Evolutionary conservation across 2,888 invertebrate genomes (phyloP), one percentile per base, ranked within the genome.

Genomic region (Tricholauxania praeusta): DNA sequence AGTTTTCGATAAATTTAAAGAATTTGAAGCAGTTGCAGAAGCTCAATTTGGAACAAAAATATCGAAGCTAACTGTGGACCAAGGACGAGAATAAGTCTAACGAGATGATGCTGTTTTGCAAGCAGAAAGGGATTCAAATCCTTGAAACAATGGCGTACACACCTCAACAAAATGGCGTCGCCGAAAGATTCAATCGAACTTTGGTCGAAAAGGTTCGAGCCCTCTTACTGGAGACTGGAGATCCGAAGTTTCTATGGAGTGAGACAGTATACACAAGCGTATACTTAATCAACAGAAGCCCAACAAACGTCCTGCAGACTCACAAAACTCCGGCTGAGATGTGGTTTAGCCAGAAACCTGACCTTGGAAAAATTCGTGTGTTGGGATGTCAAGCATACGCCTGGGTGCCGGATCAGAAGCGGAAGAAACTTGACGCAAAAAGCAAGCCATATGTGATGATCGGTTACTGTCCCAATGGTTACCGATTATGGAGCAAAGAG

Each of bases 321-420:
- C 80, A 82, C 22, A 57, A 57, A 80, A 84, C 83, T 76, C 83
- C 83, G 73, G 85, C 77, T 78, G 85, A 86, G 77, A 57, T 57
- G 57, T 86, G 85, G 84, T 79, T 83, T 78, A 76, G 71, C 75
- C 83, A 79, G 78, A 86, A 82, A 74, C 83, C 85, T 51, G 55
- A 76, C 76, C 63, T 72, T 28, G 28, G 28, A 28, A 28, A 28
- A 28, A 3, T 28, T 28, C 28, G 28, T 28, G 28, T 3, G 28
- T 28, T 28, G 4, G 28, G 28, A 28, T 28, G 28, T 28, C 28
- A 28, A 28, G 28, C 28, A 28, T 28, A 28, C 28, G 28, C 28
- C 28, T 28, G 28, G 28, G 28, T 28, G 28, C 28, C 28, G 4
- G 28, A 28, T 28, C 62, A 82, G 74, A 74, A 80, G 78, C 76